phyloP scores from a whole-genome alignment of 2,797 vertebrate genomes.

The Galago senegalensis region DNA sequence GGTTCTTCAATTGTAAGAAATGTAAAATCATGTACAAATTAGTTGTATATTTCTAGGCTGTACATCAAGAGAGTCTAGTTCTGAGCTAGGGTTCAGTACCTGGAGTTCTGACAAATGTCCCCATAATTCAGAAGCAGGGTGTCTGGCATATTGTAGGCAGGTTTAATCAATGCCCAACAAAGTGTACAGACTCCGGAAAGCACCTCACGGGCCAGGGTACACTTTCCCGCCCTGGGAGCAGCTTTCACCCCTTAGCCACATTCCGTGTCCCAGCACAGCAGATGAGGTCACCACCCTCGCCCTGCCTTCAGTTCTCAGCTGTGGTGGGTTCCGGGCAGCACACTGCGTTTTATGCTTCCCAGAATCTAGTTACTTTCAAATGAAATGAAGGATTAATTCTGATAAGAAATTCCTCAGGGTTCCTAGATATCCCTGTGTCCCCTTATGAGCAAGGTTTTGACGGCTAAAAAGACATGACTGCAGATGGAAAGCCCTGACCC shows the following conservation, averaged over 20 bases:
- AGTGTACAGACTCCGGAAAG: background rate
- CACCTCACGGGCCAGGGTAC: rapidly evolving
- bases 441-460: background rate
- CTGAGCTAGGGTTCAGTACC: background rate
- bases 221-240: background rate
- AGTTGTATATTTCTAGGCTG: background rate
- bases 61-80: background rate
- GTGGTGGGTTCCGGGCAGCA: background rate
- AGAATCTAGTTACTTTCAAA: background rate
- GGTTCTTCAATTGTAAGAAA: background rate
- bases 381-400: background rate
- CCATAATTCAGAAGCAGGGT: background rate
- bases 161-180: background rate
- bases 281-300: background rate
- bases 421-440: background rate
- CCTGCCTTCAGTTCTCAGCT: background rate
- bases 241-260: rapidly evolving
- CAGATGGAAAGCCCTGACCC: background rate
- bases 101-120: background rate
- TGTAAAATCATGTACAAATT: background rate
- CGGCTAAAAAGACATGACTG: background rate
- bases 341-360: background rate
- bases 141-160: background rate
- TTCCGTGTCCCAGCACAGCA: background rate
- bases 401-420: background rate